Base-by-base conservation (phyloP, 1,140 invertebrate species). In the Adoxophyes honmai region DNA sequence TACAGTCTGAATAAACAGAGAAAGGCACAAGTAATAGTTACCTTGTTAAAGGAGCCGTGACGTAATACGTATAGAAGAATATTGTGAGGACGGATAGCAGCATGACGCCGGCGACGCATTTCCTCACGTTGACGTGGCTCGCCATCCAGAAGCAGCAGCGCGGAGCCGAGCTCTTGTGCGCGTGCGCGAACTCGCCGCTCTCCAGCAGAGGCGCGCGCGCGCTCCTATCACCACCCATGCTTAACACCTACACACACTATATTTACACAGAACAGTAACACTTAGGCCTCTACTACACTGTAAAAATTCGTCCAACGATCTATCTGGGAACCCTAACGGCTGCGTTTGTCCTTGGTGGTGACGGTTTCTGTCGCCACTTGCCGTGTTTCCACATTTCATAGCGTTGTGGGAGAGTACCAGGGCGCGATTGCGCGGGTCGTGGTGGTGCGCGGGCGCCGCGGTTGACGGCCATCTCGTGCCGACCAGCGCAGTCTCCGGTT, bases 61-160 rank as follows among this genome's bases (percentile, higher is more conserved):
- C 91, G 71, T 94, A 94, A 79, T 94, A 92, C 16, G 92, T 93
- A 84, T 94, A 94, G 82, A 94, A 94, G 76, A 94, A 92, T 79
- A 94, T 95, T 63, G 92, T 93, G 73, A 92, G 89, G 73, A 94
- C 76, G 66, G 93, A 93, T 62, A 94, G 88, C 68, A 93, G 83
- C 62, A 94, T 89, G 59, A 94, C 87, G 39, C 91, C 92, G 52
- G 91, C 90, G 65, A 94, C 93, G 80, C 93, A 94, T 63, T 93
- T 91, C 78, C 93, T 93, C 62, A 94, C 92, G 67, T 94, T 94
- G 65, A 93, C 90, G 70, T 92, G 91, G 68, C 92, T 92, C 54
- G 92, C 88, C 62, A 93, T 81, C 77, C 88, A 89, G 60, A 89
- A 78, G 75, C 91, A 91, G 73, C 91, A 92, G 55, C 93, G 89